phyloP scores from a whole-genome alignment of 2,888 invertebrate genomes.

The Drosophila demipolita region DNA sequence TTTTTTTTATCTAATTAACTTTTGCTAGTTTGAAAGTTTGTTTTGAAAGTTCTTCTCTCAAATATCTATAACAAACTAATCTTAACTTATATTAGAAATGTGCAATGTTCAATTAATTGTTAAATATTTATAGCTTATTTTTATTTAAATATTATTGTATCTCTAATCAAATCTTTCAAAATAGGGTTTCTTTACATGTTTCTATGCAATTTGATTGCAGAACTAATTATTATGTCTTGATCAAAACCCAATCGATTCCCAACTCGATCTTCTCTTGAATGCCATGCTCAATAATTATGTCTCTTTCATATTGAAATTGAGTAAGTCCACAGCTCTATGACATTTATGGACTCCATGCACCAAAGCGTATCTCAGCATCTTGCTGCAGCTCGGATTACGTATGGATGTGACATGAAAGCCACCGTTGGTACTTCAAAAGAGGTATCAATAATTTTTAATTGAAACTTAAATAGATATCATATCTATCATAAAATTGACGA shows the following conservation, averaged over 20 bases:
- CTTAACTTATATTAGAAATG: too few relatives aligned
- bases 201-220: neutral
- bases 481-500: slow-evolving; percentile 59
- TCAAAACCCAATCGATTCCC: neutral
- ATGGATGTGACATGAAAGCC: slow-evolving; percentile 12
- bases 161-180: neutral
- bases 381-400: slow-evolving; percentile 21
- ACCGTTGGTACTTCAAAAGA: slow-evolving; percentile 4
- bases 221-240: neutral
- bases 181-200: neutral
- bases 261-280: neutral
- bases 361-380: slow-evolving; percentile 20
- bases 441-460: slow-evolving; percentile 36
- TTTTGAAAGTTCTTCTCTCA: neutral
- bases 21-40: neutral
- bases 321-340: slow-evolving; percentile 1
- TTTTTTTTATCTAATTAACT: neutral
- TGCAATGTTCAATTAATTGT: neutral
- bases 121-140: neutral
- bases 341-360: slow-evolving; percentile 16
- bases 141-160: neutral
- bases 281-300: slow-evolving; percentile 10
- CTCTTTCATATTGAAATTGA: slow-evolving; percentile 15
- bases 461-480: slow-evolving; percentile 37
- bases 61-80: neutral